phyloP scores from a whole-genome alignment of 2,797 vertebrate species.

The Ctenosaura bakeri region DNA sequence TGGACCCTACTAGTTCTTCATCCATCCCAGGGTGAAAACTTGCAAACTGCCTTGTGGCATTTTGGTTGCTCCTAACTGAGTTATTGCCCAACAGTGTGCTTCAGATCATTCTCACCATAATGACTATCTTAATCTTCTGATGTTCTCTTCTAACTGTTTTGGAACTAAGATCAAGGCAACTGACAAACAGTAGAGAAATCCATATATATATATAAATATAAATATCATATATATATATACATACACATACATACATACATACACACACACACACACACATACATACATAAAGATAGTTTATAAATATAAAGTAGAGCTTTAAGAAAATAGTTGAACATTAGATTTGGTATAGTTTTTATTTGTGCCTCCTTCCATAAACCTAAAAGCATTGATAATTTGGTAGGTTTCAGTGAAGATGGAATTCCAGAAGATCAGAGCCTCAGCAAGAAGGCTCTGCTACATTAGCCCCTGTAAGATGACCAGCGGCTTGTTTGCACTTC shows the following conservation, averaged over 20 bases:
- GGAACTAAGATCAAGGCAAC: neutral
- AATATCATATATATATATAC: no score
- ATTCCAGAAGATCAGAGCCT: neutral
- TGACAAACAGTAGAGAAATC: neutral
- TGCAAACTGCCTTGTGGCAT: neutral
- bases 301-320: neutral
- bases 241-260: no score
- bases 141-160: neutral
- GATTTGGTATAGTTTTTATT: neutral
- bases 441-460: neutral
- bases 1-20: neutral
- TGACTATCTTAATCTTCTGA: neutral
- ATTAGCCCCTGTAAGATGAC: neutral
- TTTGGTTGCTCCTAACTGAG: neutral
- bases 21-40: neutral
- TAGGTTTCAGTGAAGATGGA: neutral
- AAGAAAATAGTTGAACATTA: no score
- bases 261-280: no score
- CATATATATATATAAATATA: neutral
- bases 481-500: neutral
- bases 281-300: no score
- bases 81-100: neutral
- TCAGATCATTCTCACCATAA: neutral
- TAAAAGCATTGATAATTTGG: neutral
- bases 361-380: neutral